Evolutionary conservation across 2,888 invertebrate genomes (phyloP), one percentile per base, ranked within the genome.

Genomic region (Spilosoma lubricipeda): DNA sequence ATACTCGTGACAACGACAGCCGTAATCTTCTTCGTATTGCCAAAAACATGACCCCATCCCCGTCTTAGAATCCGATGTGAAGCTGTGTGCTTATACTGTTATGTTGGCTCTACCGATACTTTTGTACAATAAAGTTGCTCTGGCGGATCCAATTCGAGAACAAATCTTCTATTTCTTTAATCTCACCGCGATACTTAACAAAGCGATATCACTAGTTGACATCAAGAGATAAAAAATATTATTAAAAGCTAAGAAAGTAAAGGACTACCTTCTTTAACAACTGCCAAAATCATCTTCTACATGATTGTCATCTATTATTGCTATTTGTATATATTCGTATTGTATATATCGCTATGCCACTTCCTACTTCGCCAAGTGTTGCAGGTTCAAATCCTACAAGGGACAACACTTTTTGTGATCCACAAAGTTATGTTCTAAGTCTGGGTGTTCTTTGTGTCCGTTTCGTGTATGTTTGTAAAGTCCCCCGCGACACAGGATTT

Each of bases 21-120:
- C 63, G 63, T 63, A 30, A 63, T 63, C 63, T 63, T 30, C 18
- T 30, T 30, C 63, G 63, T 27, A 63, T 63, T 63, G 63, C 63
- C 63, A 63, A 63, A 63, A 30, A 63, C 30, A 63, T 30, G 63
- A 18, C 30, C 15, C 30, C 27, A 15, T 63, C 59, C 18, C 30
- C 30, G 27, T 63, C 15, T 27, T 30, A 18, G 63, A 27, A 27
- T 15, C 63, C 63, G 2, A 18, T 63, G 33, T 33, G 63, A 30
- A 63, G 2, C 63, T 18, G 30, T 27, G 63, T n/a, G 30, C 63
- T 30, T 30, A 30, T 30, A 63, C 63, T 15, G 30, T 27, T 63
- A 30, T 63, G 27, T 15, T 63, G 15, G 63, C 18, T 30, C 18
- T 18, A 7, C 2, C 4, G 7, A 7, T 5, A 15, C 63, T 30